Conservation (phyloP, 64 coral and sea anemone genomes). For the Porites australiensis region DNA sequence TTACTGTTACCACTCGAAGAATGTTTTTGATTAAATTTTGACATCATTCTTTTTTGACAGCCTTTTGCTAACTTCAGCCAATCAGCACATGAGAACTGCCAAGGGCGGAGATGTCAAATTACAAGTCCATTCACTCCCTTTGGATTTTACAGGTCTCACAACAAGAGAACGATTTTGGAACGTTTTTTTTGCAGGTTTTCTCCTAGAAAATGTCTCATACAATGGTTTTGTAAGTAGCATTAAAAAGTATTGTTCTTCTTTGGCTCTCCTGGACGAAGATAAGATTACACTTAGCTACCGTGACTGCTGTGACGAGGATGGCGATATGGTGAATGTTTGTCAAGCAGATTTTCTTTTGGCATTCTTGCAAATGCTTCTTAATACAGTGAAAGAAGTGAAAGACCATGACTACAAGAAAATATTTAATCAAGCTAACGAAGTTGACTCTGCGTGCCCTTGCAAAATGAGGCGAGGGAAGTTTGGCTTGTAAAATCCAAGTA, state of each 20-base stretch:
- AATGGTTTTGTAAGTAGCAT: background rate
- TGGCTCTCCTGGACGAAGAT: background rate
- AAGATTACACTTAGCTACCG: conserved; percentile 15
- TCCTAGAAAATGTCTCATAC: background rate
- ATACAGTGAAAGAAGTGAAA: conserved; percentile 33
- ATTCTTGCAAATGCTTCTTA: background rate
- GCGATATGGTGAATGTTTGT: background rate
- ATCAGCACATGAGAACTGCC: background rate
- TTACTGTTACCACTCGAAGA: background rate
- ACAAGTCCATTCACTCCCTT: conserved; percentile 9
- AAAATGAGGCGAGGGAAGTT: conserved; percentile 4
- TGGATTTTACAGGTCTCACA: background rate
- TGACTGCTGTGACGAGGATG: no score
- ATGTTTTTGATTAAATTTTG: background rate
- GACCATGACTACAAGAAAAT: conserved; percentile 42
- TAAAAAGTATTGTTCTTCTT: background rate
- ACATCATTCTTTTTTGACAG: background rate
- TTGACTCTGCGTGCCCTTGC: conserved; percentile 8
- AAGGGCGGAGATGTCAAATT: background rate
- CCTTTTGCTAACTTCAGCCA: background rate
- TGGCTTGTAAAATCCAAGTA: background rate
- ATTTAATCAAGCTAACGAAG: background rate
- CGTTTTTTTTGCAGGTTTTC: background rate
- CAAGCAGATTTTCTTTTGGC: background rate
- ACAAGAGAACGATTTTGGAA: background rate